Evolutionary conservation across 92 coral and sea anemone genomes (phyloP), one percentile per base, ranked within the genome.

Genomic region (Epizoanthus scotinus): DNA sequence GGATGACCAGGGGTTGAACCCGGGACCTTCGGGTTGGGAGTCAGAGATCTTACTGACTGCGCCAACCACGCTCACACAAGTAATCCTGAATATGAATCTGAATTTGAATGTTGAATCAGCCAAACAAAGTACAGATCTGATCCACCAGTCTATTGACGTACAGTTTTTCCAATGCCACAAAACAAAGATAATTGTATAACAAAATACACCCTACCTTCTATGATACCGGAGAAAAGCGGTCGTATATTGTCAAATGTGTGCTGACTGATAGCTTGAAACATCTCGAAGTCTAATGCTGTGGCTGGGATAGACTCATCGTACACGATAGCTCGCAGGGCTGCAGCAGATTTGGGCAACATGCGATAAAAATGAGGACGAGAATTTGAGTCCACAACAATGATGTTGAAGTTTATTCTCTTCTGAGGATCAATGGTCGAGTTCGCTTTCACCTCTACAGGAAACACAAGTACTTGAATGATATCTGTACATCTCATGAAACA

Each of bases 301-400:
- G 87, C 87, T n/a, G 47, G 67, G 15, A 87, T 49, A 15, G 79
- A 75, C 63, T 58, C 73, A 9, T 87, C 63, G 40, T 87, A 87
- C 28, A 87, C 81, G 10, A 87, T 78, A 59, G 78, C 79, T 26
- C 90, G 80, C 44, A 87, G 55, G 0, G 90, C 87, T 21, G 79
- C 71, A 3, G 62, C 83, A 8, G 90, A 82, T 49, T 72, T 61
- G 34, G 87, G 86, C 81, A 87, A 29, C 71, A 84, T 77, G 17
- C 90, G 90, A 42, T 64, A 87, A 28, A 87, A 87, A 71, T 87
- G 90, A 52, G 90, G 87, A 0, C 90, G 67, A 5, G 90, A 82
- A 10, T 82, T 67, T 2, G 90, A 87, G 53, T 87, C 90, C 77
- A 87, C 62, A 18, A 83, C 69, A 6, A 87, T 71, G 36, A 87